Evolutionary conservation across 2,888 invertebrate genomes (phyloP), one percentile per base, ranked within the genome.

Genomic region (Helicoverpa assulta): DNA sequence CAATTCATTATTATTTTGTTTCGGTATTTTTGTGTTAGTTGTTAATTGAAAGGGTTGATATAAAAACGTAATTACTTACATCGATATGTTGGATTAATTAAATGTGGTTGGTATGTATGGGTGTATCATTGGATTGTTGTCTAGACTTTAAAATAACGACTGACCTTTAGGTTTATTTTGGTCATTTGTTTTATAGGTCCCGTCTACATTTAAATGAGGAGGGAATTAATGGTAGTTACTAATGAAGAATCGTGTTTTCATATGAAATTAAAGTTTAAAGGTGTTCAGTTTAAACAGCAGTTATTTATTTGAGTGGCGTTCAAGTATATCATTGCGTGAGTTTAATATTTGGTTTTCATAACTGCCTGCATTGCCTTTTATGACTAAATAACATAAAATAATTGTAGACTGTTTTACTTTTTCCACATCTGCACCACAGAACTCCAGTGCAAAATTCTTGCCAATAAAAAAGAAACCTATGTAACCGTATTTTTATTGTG

Each of bases 1-100:
- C 50, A 64, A 63, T 73, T 66, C 54, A 55, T 79, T 60, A 63
- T 62, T 76, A 40, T 62, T 76, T 72, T 60, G 56, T 67, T 67
- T 51, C 19, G 33, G 53, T 29, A 54, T 70, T 68, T 40, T 61
- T 52, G 62, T 72, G 63, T 76, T 63, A 60, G 73, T 77, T 63
- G 67, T 29, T 58, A 61, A 75, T 77, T 63, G 53, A 43, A 76
- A 72, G 59, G 62, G 62, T 59, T 53, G 57, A 14, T 33, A 57
- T 37, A 70, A 37, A 54, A 60, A 57, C 40, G 40, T 70, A 50
- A 70, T 70, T 59, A 59, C 10, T 12, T 29, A 56, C 12, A 63
- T 55, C 18, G 43, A 67, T 67, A 29, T 33, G 19, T 51, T 26
- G 53, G 63, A 53, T 76, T 50, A 47, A 63, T 73, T 69, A 29